Evolutionary conservation across 2,797 vertebrate species (phyloP), one percentile per base, ranked within the genome.

Genomic region (Kryptolebias ocellatus): DNA sequence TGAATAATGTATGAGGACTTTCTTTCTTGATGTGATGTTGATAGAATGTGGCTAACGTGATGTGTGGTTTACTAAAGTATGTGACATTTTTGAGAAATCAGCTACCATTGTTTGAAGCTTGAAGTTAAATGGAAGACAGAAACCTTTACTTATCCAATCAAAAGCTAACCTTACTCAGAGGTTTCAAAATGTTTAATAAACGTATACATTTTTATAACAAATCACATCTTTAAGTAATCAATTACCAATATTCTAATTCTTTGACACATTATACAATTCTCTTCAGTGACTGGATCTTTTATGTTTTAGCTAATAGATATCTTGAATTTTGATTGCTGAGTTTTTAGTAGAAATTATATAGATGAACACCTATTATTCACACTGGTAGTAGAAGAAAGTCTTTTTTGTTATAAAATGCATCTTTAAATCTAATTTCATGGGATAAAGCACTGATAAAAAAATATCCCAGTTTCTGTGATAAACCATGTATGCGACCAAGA

Each of bases 1-100:
- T 81, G 56, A 65, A 80, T 78, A 37, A 75, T 70, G 47, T 1
- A 84, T 51, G 61, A 46, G 11, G 14, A 12, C 10, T 31, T 42
- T 24, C 27, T 39, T 53, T 16, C 24, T 51, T 6, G 1, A 34
- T n/a, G 17, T 45, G 57, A 53, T 29, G 64, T 34, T 28, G 1
- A 8, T 47, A 44, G 24, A 51, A 70, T 5, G 47, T 63, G 56
- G 49, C 39, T 64, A 65, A 51, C 49, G 8, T 27, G 24, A 34
- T 54, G 42, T 60, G 27, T 20, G 56, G 7, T 1, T 20, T 66
- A 17, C 46, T 27, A 45, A 72, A 50, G 62, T 27, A 16, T 60
- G 37, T 29, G 39, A 46, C 28, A 9, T 56, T 20, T 64, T 51
- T 42, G 52, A 60, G 39, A 39, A 16, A 4, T 45, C 65, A 7